Conservation (phyloP, 2,888 invertebrate genomes). For the Desoria tigrina region DNA sequence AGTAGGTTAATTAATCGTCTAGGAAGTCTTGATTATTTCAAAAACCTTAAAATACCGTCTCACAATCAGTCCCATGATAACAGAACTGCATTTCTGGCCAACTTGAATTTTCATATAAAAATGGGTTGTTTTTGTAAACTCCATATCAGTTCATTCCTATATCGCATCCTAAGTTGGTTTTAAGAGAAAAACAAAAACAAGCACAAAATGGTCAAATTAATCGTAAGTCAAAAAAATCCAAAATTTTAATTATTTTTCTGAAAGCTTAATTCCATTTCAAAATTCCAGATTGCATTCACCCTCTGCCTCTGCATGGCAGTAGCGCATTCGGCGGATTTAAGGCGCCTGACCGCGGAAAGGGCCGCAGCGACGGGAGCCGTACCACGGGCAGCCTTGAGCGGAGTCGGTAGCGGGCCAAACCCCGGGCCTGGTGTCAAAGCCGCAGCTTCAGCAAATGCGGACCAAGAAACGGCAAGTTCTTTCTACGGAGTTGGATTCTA, state of each 20-base stretch:
- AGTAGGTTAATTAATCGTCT: too few species aligned
- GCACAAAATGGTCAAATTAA: conserved; percentile 16
- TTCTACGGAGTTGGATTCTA: conserved; percentile 19
- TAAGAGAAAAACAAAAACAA: conserved; percentile 3
- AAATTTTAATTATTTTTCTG: not conserved
- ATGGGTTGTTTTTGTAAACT: too few species aligned
- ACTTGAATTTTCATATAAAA: too few species aligned
- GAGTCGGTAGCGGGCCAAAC: not conserved
- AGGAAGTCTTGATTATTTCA: too few species aligned
- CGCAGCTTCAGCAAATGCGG: not conserved
- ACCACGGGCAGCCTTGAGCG: too few species aligned
- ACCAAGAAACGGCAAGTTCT: conserved; percentile 18
- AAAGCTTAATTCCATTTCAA: not conserved
- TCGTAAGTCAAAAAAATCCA: not conserved
- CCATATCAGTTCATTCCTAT: too few species aligned
- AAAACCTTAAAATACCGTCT: too few species aligned
- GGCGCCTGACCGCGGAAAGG: conserved; percentile 17
- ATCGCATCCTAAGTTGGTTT: conserved; percentile 7
- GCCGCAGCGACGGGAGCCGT: conserved; percentile 5
- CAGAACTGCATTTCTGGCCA: too few species aligned
- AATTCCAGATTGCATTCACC: conserved; percentile 22
- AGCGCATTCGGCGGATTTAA: conserved; percentile 27
- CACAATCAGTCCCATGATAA: too few species aligned
- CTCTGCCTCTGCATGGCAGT: conserved; percentile 29
- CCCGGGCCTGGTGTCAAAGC: not conserved